Evolutionary conservation across 2,113 vertebrate genomes (phyloP), one percentile per base, ranked within the genome.

Genomic region (Charina bottae): DNA sequence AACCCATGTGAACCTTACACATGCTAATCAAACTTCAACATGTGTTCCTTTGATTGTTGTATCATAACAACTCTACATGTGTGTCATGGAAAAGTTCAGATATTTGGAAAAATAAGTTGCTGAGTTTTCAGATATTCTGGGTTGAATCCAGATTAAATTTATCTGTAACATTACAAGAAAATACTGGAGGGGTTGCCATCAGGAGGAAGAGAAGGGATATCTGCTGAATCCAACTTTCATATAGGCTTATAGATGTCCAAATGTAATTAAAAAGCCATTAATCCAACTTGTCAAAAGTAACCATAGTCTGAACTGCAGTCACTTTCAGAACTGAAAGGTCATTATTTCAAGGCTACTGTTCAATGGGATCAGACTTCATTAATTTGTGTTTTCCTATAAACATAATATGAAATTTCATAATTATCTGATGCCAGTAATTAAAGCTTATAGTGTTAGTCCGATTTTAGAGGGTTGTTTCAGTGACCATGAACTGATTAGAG

Each of bases 321-420:
- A 1, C 6, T 85, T 62, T 49, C 37, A 0, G 60, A 54, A 78
- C 92, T 33, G 46, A 0, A 15, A 28, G 85, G 90, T 62, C 92
- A 19, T 68, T 64, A 90, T 68, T 89, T 91, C 17, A 21, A 93
- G 90, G 24, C 88, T 10, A 90, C 90, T 88, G 83, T 91, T 88
- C 90, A 24, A 19, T 90, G 90, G 15, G 19, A 5, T 26, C 2
- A 86, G 17, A 93, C 88, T 92, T 92, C 91, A 92, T 93, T 91
- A 90, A 1, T 91, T 64, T 62, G 87, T 60, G 0, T 53, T 13
- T 1, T 89, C 84, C 85, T 90, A 11, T 15, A 87, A 83, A 85
- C 89, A 21, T n/a, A 92, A 86, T 91, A 90, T 87, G 95, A 90
- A 93, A 94, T 93, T 85, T 85, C 13, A 59, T 91, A 46, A 42